Conservation (phyloP, 1,140 invertebrate genomes). For the Caenorhabditis elegans region DNA sequence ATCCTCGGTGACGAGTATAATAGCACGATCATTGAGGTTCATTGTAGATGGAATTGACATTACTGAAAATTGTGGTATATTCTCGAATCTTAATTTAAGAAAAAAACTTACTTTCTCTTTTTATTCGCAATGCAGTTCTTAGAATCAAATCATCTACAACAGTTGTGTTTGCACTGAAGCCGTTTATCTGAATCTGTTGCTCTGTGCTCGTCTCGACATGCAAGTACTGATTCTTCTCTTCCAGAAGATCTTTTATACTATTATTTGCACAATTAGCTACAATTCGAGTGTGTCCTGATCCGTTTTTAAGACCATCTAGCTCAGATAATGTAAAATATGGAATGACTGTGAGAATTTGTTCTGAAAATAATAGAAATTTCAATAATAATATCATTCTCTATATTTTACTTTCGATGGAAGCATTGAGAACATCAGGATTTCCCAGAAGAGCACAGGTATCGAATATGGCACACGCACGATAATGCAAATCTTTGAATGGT, state of each 20-base stretch:
- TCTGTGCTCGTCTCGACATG: background rate
- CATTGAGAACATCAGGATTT: background rate
- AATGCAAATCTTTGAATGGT: background rate
- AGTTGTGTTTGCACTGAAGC: background rate
- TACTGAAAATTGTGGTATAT: background rate
- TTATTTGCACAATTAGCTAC: background rate
- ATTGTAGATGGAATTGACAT: background rate
- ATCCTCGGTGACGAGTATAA: background rate
- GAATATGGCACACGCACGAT: background rate
- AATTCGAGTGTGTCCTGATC: background rate
- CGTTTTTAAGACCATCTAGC: background rate
- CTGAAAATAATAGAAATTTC: background rate
- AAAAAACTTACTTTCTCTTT: background rate
- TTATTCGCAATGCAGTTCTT: background rate
- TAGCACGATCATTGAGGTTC: background rate
- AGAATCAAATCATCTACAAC: slow-evolving; percentile 1
- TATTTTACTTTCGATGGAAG: background rate
- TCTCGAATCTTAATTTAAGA: too few relatives aligned
- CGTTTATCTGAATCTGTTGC: background rate
- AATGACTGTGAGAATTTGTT: background rate
- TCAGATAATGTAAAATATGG: background rate
- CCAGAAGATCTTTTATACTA: background rate
- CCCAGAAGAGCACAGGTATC: slow-evolving; percentile 15
- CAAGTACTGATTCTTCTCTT: background rate
- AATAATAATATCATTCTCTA: background rate